These are phyloP conservation scores for Lasaia peninsularis DNA, from an alignment of 1,140 invertebrate species.

Conservation along the genomic window DNA sequence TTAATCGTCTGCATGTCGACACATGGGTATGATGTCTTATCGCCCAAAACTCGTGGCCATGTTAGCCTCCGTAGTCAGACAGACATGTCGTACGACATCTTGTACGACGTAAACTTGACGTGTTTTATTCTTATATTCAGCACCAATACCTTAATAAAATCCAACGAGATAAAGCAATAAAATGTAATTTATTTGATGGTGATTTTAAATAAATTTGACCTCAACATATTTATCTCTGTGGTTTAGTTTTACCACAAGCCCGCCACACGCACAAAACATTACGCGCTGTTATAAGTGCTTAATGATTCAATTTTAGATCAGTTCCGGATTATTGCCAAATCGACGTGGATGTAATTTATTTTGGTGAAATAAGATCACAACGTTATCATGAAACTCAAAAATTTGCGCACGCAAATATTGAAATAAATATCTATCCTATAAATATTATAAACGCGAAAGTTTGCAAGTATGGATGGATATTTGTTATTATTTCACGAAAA, in stretches of 20 bases:
- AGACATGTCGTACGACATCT: conserved; percentile 41
- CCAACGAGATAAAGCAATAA: conserved; percentile 76
- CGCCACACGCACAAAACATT: conserved; percentile 47
- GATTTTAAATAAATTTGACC: conserved; percentile 73
- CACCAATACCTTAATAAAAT: conserved; percentile 74
- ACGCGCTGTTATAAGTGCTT: conserved; percentile 40
- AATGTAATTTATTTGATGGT: conserved; percentile 77
- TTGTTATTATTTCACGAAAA: too few species aligned
- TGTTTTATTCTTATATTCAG: conserved; percentile 68
- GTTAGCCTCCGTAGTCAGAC: conserved; percentile 56
- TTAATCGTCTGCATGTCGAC: conserved; percentile 48
- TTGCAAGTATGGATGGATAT: too few species aligned
- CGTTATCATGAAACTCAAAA: not conserved
- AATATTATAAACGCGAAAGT: too few species aligned
- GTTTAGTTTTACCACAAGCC: conserved; percentile 65
- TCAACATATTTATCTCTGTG: conserved; percentile 74
- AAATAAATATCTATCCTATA: too few species aligned
- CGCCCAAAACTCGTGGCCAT: conserved; percentile 55
- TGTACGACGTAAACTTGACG: conserved; percentile 65
- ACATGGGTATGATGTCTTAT: conserved; percentile 53
- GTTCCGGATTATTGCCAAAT: conserved; percentile 33
- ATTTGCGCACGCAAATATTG: too few species aligned
- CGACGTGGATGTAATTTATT: not conserved
- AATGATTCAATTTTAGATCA: conserved; percentile 43
- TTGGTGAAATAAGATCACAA: not conserved